Evolutionary conservation across 2,888 invertebrate species (phyloP).

Genomic region (Lottia gigantea): DNA sequence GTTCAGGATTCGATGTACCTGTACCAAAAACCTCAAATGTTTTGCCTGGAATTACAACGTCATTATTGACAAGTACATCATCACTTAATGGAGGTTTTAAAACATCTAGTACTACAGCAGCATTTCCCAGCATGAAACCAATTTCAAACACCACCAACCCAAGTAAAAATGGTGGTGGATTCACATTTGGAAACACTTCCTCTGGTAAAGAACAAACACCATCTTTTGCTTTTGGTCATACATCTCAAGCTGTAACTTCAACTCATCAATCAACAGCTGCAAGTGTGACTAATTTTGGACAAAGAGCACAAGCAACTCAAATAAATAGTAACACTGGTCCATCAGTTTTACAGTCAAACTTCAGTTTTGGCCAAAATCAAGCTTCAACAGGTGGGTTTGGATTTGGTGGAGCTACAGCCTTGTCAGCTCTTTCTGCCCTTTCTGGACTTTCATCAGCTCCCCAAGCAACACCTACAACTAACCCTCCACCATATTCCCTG

Average conservation of each 20-base stretch:
- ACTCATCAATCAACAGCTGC: neutral
- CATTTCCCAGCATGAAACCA: too few species aligned
- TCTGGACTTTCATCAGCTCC: neutral
- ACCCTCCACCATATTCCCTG: neutral
- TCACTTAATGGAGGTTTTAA: too few species aligned
- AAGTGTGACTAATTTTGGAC: neutral
- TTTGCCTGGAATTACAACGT: too few species aligned
- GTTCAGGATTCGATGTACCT: too few species aligned
- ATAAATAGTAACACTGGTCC: neutral
- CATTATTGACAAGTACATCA: too few species aligned
- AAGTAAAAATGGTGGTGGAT: neutral
- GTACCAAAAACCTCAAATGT: too few species aligned
- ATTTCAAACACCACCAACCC: too few species aligned
- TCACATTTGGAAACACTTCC: neutral
- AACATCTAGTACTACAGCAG: too few species aligned
- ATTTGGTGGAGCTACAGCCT: constrained; percentile 5
- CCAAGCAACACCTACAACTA: neutral
- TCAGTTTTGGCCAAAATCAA: neutral
- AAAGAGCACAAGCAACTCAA: neutral
- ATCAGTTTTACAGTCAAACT: neutral
- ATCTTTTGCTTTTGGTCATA: neutral
- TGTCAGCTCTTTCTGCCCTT: neutral
- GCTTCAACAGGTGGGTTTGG: neutral
- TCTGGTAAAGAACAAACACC: neutral
- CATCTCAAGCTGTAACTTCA: neutral